phyloP scores from a whole-genome alignment of 2,113 vertebrate genomes.

The Phalacrocorax pelagicus region DNA sequence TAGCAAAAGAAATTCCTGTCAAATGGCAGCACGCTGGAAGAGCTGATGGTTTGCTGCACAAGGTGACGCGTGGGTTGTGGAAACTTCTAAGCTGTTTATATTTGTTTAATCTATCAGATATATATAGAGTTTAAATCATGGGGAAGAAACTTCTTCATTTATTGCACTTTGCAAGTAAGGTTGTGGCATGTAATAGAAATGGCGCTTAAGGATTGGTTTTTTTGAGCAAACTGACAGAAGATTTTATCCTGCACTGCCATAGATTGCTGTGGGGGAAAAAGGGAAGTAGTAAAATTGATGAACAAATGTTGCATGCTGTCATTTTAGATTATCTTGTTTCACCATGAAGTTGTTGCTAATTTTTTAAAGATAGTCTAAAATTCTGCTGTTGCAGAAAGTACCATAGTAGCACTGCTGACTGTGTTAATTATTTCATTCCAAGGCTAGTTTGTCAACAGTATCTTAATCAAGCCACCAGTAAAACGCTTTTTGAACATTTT shows the following conservation, averaged over 20 bases:
- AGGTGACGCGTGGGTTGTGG: neutral
- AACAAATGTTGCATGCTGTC: constrained; percentile 75
- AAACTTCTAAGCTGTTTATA: constrained; percentile 9
- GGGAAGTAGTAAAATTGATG: constrained; percentile 66
- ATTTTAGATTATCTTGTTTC: constrained; percentile 71
- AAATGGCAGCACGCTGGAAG: neutral
- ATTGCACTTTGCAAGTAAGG: constrained; percentile 18
- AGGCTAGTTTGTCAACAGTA: constrained; percentile 49
- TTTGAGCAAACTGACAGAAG: constrained; percentile 61
- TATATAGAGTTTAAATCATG: neutral
- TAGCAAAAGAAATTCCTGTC: constrained; percentile 52
- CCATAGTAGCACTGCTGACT: neutral
- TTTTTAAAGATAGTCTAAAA: constrained; percentile 59
- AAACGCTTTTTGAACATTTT: constrained; percentile 60
- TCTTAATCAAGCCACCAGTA: constrained; percentile 44
- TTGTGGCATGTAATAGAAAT: constrained; percentile 44
- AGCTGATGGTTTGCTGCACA: constrained; percentile 24
- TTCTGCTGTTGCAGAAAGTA: neutral
- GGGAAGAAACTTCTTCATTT: neutral
- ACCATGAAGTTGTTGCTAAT: constrained; percentile 60
- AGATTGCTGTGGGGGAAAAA: constrained; percentile 69
- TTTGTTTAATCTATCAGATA: constrained; percentile 34
- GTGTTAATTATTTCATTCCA: constrained; percentile 51
- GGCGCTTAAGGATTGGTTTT: constrained; percentile 31
- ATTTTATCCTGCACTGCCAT: constrained; percentile 58